Base-by-base conservation (phyloP, 2,113 vertebrate genomes). In the Tetrao urogallus region DNA sequence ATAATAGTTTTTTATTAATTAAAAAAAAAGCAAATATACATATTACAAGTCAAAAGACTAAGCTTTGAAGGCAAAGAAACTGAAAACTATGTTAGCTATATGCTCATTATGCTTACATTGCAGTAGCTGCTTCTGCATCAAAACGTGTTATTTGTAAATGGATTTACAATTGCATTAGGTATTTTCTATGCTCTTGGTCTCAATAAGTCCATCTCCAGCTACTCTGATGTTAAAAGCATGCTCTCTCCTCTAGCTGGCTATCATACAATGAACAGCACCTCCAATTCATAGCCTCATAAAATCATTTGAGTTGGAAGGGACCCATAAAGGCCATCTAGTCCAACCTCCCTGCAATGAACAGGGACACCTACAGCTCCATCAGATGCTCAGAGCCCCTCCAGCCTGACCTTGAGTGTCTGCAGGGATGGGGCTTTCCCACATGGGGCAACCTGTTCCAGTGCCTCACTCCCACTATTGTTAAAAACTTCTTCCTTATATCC, bases 11-110 rank as follows among this genome's bases (percentile, higher is more conserved):
- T 63, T 19, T 64, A 64, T 64, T 18, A 38, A 63, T 38, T 28
- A 63, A 38, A 38, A 54, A 54, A 65, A 89, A 92, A 94, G 79
- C 83, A 96, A 95, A 95, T 95, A 94, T 88, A 94, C 91, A 95
- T 83, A 92, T 71, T 94, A 91, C 66, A 95, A 92, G 95, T 83
- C 82, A 95, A 86, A 96, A 88, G 89, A 86, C 85, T 93, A 95
- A 91, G 85, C 85, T 95, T 92, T 92, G 95, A 83, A 95, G 72
- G 66, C 84, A 92, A 97, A 87, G 30, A 95, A 92, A 92, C 1
- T 27, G 70, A 84, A 93, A 96, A 90, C 65, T 84, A 91, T 2
- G 5, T 84, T 95, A 94, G 89, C 77, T 88, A 12, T 83, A 88
- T 58, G 28, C 70, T 94, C 66, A 42, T 86, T 91, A 83, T 0